Base-by-base conservation (phyloP, 2,888 invertebrate species). In the Microplitis manilae region DNA sequence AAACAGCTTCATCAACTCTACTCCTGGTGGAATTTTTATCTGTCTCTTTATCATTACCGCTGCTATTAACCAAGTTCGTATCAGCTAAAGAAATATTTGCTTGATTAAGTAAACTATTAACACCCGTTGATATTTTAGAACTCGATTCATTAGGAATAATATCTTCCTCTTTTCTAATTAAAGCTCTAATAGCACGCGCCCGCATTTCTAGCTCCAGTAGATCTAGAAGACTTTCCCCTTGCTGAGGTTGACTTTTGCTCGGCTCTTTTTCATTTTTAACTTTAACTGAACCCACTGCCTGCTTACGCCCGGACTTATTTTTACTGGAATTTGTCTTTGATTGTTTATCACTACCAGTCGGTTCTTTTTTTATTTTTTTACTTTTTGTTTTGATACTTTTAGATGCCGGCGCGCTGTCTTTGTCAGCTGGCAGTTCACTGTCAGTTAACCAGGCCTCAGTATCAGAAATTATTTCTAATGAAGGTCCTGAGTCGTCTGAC, bases 181-280 rank as follows among this genome's bases (percentile, higher is more conserved):
- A 89, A 40, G 92, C 91, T 82, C 92, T 90, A 80, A 93, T 93
- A 5, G 92, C 92, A 74, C 92, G 87, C 0, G 92, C 93, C 83
- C 92, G 90, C 92, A 93, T 92, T 86, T 93, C 92, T 70, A 93
- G 85, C 83, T 93, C 92, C 72, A 93, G 84, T 41, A 93, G 87
- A 85, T 92, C 92, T 79, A 92, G 87, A 39, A 91, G 86, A 82
- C 90, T 91, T 77, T 91, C 91, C 0, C 90, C 90, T 77, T 90
- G 89, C 75, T 90, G 89, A 75, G 87, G 85, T 39, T 40, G 60
- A 6, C 78, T 73, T 4, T 84, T 30, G 30, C 30, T 83, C 71
- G 82, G 84, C 6, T 82, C 82, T 13, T 82, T 83, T 69, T 88
- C 87, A 30, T 82, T 80, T 76, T 88, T 88, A 15, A 87, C 73